phyloP scores from a whole-genome alignment of 37 sponge, comb jelly and placozoan species.

The Dysidea cf. avara region DNA sequence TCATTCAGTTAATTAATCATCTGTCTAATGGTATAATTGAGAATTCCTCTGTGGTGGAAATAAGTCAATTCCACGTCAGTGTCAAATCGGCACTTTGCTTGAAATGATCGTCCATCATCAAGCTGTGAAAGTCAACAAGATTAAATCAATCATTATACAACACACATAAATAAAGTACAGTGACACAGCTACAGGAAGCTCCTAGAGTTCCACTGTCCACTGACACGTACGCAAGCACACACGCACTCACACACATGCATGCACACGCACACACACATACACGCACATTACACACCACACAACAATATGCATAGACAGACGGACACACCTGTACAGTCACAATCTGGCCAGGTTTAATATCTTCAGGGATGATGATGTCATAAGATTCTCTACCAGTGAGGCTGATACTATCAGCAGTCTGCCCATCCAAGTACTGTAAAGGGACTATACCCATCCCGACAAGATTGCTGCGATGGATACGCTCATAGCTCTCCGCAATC shows the following conservation, averaged over 20 bases:
- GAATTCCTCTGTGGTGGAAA: conserved; percentile 83
- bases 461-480: conserved; percentile 84
- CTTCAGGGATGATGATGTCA: conserved; percentile 56
- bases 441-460: conserved; percentile 92
- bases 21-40: conserved; percentile 80
- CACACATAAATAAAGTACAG: neutral
- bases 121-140: conserved; percentile 16
- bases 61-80: conserved; percentile 89
- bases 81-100: conserved; percentile 67
- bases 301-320: too few relatives aligned
- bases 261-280: too few relatives aligned
- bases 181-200: too few relatives aligned
- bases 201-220: neutral
- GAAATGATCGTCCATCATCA: conserved; percentile 35
- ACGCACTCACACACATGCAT: too few relatives aligned
- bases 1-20: conserved; percentile 6
- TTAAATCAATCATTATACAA: neutral
- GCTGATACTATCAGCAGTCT: conserved; percentile 58
- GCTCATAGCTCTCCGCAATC: conserved; percentile 87
- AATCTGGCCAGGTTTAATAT: conserved; percentile 65
- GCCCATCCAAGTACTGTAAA: conserved; percentile 72
- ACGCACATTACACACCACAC: conserved; percentile 25
- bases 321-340: conserved; percentile 58
- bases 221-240: too few relatives aligned
- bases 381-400: conserved; percentile 78